Conservation (phyloP, 2,888 invertebrate species). For the Ichneumon xanthorius region DNA sequence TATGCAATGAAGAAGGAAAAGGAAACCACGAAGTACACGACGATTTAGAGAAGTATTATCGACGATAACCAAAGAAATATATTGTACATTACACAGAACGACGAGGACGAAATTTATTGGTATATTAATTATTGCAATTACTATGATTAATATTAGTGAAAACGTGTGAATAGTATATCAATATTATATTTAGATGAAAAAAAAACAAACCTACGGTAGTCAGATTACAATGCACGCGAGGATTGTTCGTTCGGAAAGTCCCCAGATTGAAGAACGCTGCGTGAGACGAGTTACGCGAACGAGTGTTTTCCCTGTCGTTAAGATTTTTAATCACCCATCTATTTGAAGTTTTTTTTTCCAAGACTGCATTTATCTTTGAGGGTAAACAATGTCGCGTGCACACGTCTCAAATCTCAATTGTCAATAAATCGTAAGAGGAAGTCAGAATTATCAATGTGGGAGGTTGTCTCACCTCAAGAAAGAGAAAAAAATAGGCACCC, state of each 20-base stretch:
- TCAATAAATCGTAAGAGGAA: conserved; percentile 40
- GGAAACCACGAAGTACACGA: conserved; percentile 41
- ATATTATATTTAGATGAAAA: conserved; percentile 50
- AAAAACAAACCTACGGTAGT: conserved; percentile 56
- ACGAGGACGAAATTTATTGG: conserved; percentile 65
- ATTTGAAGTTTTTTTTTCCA: conserved; percentile 44
- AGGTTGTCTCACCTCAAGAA: neutral
- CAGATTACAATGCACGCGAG: conserved; percentile 55
- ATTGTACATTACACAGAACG: conserved; percentile 75
- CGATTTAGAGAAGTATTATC: conserved; percentile 71
- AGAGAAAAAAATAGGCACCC: neutral
- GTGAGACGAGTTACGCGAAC: conserved; percentile 21
- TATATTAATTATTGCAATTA: conserved; percentile 58
- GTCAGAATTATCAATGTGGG: conserved; percentile 19
- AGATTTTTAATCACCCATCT: conserved; percentile 25
- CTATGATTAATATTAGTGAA: conserved; percentile 53
- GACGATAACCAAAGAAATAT: conserved; percentile 77
- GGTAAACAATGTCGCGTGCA: neutral
- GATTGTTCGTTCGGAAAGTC: conserved; percentile 46
- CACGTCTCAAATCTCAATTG: conserved; percentile 31
- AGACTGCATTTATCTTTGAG: conserved; percentile 47
- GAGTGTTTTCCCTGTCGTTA: conserved; percentile 27
- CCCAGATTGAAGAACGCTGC: conserved; percentile 19
- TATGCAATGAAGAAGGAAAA: conserved; percentile 16
- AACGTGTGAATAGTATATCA: conserved; percentile 52